phyloP scores from a whole-genome alignment of 2,888 invertebrate species.

The Cabera pusaria region DNA sequence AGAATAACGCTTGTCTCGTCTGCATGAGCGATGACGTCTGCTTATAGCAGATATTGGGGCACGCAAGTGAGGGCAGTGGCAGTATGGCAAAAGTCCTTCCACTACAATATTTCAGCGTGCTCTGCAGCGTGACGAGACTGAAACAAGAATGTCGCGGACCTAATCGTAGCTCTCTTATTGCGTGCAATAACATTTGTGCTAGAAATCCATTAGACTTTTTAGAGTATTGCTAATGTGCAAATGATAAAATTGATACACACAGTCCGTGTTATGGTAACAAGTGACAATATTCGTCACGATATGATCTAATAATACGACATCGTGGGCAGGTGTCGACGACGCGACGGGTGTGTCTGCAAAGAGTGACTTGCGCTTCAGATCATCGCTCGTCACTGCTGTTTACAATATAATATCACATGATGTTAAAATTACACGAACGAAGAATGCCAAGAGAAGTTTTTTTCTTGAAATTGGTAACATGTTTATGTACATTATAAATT shows the following conservation, averaged over 20 bases:
- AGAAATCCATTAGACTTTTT: constrained; percentile 30
- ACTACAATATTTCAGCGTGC: too few relatives aligned
- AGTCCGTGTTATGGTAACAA: constrained; percentile 10
- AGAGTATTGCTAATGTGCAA: constrained; percentile 28
- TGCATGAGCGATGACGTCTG: too few relatives aligned
- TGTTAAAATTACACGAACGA: constrained; percentile 39
- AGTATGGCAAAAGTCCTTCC: too few relatives aligned
- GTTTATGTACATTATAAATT: too few relatives aligned
- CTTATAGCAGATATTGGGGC: too few relatives aligned
- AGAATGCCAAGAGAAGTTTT: constrained; percentile 17
- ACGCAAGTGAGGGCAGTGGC: too few relatives aligned
- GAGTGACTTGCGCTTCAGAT: constrained; percentile 34
- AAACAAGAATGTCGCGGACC: too few relatives aligned
- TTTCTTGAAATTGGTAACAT: not conserved
- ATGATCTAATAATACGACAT: constrained; percentile 47
- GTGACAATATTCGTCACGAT: constrained; percentile 38
- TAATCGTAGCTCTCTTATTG: too few relatives aligned
- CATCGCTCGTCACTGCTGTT: constrained; percentile 35
- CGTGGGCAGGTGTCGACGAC: constrained; percentile 44
- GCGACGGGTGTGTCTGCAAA: constrained; percentile 74
- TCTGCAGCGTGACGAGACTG: too few relatives aligned
- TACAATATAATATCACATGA: constrained; percentile 51
- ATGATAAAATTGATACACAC: constrained; percentile 31
- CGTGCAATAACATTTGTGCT: constrained; percentile 22
- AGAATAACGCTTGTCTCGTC: too few relatives aligned